Evolutionary conservation across 2,113 vertebrate genomes (phyloP), one percentile per base, ranked within the genome.

Genomic region (Ammodramus savannarum): DNA sequence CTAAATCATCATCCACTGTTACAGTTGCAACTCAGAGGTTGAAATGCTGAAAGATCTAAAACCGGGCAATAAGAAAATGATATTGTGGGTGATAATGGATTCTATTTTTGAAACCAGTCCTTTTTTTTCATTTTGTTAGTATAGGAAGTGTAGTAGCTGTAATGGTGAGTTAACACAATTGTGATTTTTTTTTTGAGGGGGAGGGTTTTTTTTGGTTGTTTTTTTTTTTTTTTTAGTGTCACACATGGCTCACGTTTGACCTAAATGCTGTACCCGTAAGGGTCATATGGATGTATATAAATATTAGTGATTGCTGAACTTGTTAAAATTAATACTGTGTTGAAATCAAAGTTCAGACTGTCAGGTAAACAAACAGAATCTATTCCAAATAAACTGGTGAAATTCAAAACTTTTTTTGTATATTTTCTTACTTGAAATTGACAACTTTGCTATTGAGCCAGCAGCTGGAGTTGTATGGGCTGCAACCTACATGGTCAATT

Each of bases 191-290:
- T 5, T 18, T 55, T 41, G n/a, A n/a, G n/a, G n/a, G n/a, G n/a
- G n/a, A n/a, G n/a, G n/a, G n/a, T n/a, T n/a, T n/a, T n/a, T n/a
- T n/a, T n/a, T n/a, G n/a, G n/a, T n/a, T n/a, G n/a, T 57, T 39
- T 32, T 57, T 21, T 15, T 2, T 7, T 52, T 5, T 21, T 55
- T 41, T 68, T 52, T 21, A 23, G 29, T 68, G 26, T 26, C 32
- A 9, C 32, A 20, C 0, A 0, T 48, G 44, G 20, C 54, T 66
- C 6, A 4, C n/a, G 9, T 62, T 46, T 3, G 18, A 34, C 62
- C 62, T 89, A 69, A 89, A 44, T 52, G 19, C 23, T 61, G n/a
- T 89, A 87, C 27, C 6, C 4, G 0, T 34, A 6, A 11, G 87
- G 71, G 44, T 68, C 15, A 4, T 19, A 29, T 23, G 4, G 20